phyloP scores from a whole-genome alignment of 2,113 vertebrate genomes.

The Melierax canorus region DNA sequence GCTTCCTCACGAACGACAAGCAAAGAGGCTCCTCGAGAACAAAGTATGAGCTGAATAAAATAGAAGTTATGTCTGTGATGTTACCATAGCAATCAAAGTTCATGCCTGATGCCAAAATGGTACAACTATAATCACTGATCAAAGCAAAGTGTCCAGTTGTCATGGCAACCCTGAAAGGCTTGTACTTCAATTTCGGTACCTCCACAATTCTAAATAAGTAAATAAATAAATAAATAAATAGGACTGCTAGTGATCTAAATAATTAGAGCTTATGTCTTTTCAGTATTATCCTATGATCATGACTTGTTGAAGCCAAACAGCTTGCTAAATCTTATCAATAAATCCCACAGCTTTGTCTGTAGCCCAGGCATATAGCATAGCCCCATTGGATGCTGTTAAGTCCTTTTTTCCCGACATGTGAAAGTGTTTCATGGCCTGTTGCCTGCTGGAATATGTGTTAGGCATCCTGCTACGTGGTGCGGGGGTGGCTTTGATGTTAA shows the following conservation, averaged over 20 bases:
- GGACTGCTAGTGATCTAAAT: background rate
- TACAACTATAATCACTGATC: slow-evolving; percentile 23
- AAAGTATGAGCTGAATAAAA: slow-evolving; percentile 19
- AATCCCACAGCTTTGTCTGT: background rate
- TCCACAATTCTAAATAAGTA: background rate
- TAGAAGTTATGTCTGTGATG: background rate
- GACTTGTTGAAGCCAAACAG: background rate
- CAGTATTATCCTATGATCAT: background rate
- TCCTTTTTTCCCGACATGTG: background rate
- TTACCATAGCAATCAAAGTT: slow-evolving; percentile 65
- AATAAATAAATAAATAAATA: background rate
- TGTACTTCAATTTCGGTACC: background rate
- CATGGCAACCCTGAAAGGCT: slow-evolving; percentile 30
- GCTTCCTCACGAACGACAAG: background rate
- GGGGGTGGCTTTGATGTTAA: background rate
- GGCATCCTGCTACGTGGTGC: background rate
- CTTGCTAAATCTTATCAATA: background rate
- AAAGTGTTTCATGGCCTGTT: background rate
- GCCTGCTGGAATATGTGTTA: background rate
- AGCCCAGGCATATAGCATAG: background rate
- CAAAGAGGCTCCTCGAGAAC: slow-evolving; percentile 1
- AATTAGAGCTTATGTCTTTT: background rate
- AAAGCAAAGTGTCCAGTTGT: slow-evolving; percentile 30
- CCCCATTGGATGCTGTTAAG: background rate
- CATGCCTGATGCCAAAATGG: slow-evolving; percentile 9